Base-by-base conservation (phyloP, 2,888 invertebrate genomes). In the Spilosoma lubricipeda region DNA sequence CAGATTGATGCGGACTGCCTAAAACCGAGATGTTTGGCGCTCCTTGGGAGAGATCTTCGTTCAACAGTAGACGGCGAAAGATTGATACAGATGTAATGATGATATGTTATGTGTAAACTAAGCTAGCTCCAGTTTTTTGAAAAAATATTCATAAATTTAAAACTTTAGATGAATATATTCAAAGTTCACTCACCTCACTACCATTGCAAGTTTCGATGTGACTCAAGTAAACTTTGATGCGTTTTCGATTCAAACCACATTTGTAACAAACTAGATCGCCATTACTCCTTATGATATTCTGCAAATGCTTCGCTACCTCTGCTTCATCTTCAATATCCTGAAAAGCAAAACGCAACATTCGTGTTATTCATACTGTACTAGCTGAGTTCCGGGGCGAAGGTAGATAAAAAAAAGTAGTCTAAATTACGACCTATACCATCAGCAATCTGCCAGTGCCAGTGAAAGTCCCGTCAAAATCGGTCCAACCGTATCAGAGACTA, bases 201-300 rank as follows among this genome's bases (percentile, higher is more conserved):
- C 75, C 84, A 39, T 76, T 63, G 76, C 91, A 92, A 7, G 33
- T 83, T 72, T 82, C 79, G 11, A 90, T 78, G 75, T 92, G 92
- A 15, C 79, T 75, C 48, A 88, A 69, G 75, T 82, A 92, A 13
- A 82, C 56, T 72, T 89, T 89, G 11, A 80, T 85, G 72, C 87
- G 85, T 82, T 87, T 89, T 23, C 88, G 85, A n/a, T 56, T 75
- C 8, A 84, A 23, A 18, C 87, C 86, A 77, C 91, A 91, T 74
- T 88, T 89, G 5, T 80, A 77, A 80, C 91, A 91, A 20, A 66
- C 66, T 13, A 91, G 77, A 36, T 72, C 74, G 0, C 84, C 85
- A n/a, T 77, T 48, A 66, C 71, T 27, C 76, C 83, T 82, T 18
- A 80, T 56, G 64, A 89, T 80, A 8, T 70, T 56, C 48, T 77